These are phyloP conservation scores for Nyctibius grandis DNA, from an alignment of 2,797 vertebrate genomes.

Conservation along the genomic window DNA sequence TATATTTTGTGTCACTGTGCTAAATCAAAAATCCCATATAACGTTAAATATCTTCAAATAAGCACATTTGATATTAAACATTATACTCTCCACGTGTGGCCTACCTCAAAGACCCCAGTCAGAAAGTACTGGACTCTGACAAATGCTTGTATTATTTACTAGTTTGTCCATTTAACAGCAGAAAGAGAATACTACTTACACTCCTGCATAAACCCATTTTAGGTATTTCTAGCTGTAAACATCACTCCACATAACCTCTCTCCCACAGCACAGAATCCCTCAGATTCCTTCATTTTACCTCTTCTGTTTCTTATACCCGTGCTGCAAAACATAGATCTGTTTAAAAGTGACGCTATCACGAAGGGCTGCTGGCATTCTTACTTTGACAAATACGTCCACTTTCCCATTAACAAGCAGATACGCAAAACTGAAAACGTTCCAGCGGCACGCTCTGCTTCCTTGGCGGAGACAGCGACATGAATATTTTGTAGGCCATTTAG, in stretches of 20 bases:
- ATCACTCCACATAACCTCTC: not conserved
- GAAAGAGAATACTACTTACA: not conserved
- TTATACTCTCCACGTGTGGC: not conserved
- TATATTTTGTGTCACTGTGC: not conserved
- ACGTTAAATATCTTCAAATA: not conserved
- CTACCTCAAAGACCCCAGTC: not conserved
- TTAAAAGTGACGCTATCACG: not conserved
- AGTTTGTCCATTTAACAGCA: not conserved
- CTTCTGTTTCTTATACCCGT: not conserved
- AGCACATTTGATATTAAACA: not conserved
- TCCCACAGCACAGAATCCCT: not conserved
- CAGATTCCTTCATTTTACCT: not conserved
- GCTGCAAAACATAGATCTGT: not conserved
- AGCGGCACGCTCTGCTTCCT: not conserved
- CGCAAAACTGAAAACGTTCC: not conserved
- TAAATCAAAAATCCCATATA: not conserved
- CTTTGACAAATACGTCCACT: not conserved
- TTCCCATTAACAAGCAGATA: not conserved
- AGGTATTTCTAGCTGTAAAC: not conserved
- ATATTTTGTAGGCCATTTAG: not conserved
- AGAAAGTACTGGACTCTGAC: not conserved
- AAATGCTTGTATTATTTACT: not conserved
- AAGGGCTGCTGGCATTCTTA: not conserved
- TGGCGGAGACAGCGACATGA: not conserved
- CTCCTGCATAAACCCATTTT: not conserved